Evolutionary conservation across 2,888 invertebrate genomes (phyloP), one percentile per base, ranked within the genome.

Genomic region (Agrenia bidenticulata): DNA sequence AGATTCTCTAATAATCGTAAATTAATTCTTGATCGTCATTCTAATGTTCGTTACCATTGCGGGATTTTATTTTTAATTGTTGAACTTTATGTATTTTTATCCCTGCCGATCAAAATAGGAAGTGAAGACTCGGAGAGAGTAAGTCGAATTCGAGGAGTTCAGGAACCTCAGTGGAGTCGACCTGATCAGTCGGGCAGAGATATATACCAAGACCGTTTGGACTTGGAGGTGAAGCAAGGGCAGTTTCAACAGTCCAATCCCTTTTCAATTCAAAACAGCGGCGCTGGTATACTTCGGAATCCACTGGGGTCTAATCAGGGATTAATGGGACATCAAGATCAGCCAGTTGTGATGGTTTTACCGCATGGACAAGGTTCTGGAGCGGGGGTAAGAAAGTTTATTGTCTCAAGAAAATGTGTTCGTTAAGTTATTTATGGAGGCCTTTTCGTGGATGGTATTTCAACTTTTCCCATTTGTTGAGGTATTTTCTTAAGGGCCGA

Each of bases 401-500:
- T 54, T 63, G 26, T 63, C 24, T 32, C 42, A 26, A 32, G 24
- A 24, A 50, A 24, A 19, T 32, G 23, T 41, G 19, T 49, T 11
- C 11, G 5, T 53, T 53, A 51, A 51, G 2, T 9, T 51, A 24
- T 7, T 51, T 13, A 19, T 23, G 24, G 66, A 61, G 66, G 70
- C 70, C 64, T 65, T 70, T 64, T 51, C 27, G 24, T 64, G 64
- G 70, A 66, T 67, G 67, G 59, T 67, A 64, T 62, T 62, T 50
- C 41, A 26, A 62, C 54, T 49, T 45, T 2, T 21, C 24, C n/a
- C 9, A 37, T 62, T 67, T 63, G 55, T 62, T 53, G 45, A 54
- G 53, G 51, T 69, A 69, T 64, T 69, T 69, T 69, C 69, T 69
- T 66, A 66, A 64, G 41, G 62, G 69, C 66, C 69, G 58, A 69